Percentiles rank a stretch among this genome's conserved stretches.
These are phyloP conservation scores for Hyles euphorbiae DNA, from an alignment of 1,140 invertebrate genomes.

Conservation along the genomic window DNA sequence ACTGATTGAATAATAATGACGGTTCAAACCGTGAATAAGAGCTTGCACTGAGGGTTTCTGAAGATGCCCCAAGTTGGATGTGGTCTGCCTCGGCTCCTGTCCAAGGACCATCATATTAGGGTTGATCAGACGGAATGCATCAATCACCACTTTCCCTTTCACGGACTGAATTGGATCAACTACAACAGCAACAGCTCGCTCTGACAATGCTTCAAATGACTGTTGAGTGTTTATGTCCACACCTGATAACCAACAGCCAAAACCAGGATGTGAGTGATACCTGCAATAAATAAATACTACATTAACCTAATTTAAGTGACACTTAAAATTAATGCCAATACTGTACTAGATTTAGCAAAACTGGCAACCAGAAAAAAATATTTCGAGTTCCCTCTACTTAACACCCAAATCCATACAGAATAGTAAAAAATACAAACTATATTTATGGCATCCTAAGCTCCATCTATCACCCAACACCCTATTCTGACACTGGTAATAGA, in stretches of 20 bases:
- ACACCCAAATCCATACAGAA: too few relatives aligned
- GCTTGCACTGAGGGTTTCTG: constrained; percentile 99
- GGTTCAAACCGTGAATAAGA: constrained; percentile 98
- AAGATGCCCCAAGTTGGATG: constrained; percentile 98
- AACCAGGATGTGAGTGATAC: constrained; percentile 99
- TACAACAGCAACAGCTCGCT: constrained; percentile 98
- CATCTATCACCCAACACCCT: too few relatives aligned
- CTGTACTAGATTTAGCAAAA: too few relatives aligned
- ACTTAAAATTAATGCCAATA: too few relatives aligned
- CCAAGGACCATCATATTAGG: constrained; percentile 99
- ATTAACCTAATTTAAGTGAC: too few relatives aligned
- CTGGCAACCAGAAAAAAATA: too few relatives aligned
- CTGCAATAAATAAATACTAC: constrained; percentile 24
- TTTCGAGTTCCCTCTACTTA: too few relatives aligned
- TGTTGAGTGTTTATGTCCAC: constrained; percentile 99
- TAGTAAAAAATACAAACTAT: too few relatives aligned
- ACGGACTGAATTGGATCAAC: constrained; percentile 99
- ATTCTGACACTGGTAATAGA: too few relatives aligned
- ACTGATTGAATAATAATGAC: constrained; percentile 99
- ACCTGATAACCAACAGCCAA: constrained; percentile 99
- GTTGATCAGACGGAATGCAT: constrained; percentile 97
- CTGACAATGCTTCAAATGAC: constrained; percentile 98
- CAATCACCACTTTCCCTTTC: constrained; percentile 97
- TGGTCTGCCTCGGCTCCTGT: constrained; percentile 99
- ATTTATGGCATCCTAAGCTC: too few relatives aligned